These are phyloP conservation scores for Argyrosomus japonicus DNA, from an alignment of 2,113 vertebrate species.

Conservation along the genomic window DNA sequence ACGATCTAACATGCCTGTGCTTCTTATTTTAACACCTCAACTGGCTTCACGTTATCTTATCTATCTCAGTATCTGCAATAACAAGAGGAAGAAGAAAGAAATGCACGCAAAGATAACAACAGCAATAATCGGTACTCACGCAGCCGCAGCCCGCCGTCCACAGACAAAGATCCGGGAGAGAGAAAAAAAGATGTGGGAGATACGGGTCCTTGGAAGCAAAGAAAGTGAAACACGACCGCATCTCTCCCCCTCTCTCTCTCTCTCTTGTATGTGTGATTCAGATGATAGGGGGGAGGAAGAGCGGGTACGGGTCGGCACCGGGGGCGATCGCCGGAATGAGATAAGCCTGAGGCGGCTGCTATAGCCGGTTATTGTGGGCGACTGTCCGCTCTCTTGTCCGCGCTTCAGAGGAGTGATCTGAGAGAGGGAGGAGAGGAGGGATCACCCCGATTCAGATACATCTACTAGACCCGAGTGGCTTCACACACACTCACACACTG, in stretches of 20 bases:
- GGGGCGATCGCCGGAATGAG: constrained; percentile 51
- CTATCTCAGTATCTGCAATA: constrained; percentile 21
- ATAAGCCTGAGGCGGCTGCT: constrained; percentile 52
- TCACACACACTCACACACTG: constrained; percentile 44
- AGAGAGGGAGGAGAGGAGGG: constrained; percentile 32
- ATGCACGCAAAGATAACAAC: constrained; percentile 51
- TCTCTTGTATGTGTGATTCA: constrained; percentile 21
- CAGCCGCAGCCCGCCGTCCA: constrained; percentile 63
- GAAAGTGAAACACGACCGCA: constrained; percentile 65
- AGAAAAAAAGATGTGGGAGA: constrained; percentile 41
- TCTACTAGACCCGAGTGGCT: constrained; percentile 38
- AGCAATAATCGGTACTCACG: constrained; percentile 54
- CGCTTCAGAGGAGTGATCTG: constrained; percentile 42
- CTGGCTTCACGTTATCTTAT: constrained; percentile 28
- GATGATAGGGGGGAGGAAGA: constrained; percentile 18
- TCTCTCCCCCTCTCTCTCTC: background rate
- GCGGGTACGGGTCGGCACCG: constrained; percentile 40
- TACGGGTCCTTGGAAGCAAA: constrained; percentile 34
- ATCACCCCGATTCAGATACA: constrained; percentile 52
- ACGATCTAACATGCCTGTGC: background rate
- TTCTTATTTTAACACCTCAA: background rate
- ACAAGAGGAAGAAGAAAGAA: constrained; percentile 35
- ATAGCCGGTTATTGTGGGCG: constrained; percentile 48
- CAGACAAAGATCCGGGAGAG: constrained; percentile 59
- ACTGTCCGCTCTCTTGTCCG: constrained; percentile 54